Conservation (phyloP, 2,797 vertebrate species). For the Eulemur albifrons region DNA sequence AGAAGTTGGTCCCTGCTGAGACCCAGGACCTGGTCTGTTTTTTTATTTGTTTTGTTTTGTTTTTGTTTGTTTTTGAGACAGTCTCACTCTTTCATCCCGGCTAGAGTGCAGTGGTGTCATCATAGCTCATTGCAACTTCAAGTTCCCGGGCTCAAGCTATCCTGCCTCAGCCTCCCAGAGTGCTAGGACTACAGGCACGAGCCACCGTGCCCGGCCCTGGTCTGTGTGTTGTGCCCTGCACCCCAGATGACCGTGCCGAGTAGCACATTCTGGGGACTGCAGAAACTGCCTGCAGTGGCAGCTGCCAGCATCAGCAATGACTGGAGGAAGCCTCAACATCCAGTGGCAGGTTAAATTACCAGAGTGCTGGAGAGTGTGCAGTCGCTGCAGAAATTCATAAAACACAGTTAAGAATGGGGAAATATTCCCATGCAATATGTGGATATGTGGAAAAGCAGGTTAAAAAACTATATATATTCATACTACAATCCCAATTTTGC, state of each 20-base stretch:
- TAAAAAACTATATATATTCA: not conserved
- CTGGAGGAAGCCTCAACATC: not conserved
- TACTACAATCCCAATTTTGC: not conserved
- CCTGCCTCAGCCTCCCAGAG: not conserved
- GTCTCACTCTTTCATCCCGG: not conserved
- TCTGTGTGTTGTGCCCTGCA: not conserved
- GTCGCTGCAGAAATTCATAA: not conserved
- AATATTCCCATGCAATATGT: not conserved
- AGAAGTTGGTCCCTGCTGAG: not conserved
- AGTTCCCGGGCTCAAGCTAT: not conserved
- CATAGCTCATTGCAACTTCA: not conserved
- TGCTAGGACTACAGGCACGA: not conserved
- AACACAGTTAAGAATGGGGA: not conserved
- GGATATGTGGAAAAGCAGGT: not conserved
- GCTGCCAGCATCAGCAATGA: not conserved
- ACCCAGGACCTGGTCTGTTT: not conserved
- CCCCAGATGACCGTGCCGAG: not conserved
- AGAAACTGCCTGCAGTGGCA: not conserved
- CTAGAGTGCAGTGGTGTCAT: not conserved
- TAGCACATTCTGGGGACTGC: not conserved
- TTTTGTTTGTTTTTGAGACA: not conserved
- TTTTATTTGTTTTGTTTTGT: not conserved
- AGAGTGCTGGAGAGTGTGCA: rapidly evolving
- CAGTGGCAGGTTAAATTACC: not conserved
- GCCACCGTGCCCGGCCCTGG: not conserved